phyloP scores from a whole-genome alignment of 2,888 invertebrate genomes.

The Drosophila colorata region DNA sequence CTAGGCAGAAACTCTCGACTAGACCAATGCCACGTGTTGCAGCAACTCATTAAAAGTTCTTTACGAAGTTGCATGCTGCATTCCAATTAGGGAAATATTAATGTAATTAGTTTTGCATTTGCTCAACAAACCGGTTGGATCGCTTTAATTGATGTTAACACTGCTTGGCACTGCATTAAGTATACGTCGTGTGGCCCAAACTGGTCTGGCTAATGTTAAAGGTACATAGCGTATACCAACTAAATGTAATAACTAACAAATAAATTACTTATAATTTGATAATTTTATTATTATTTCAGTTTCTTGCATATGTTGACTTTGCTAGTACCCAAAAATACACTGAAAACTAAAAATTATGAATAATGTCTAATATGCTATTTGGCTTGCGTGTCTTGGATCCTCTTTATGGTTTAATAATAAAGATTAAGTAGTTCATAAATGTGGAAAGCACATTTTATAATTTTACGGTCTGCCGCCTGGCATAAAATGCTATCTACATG shows the following conservation, averaged over 20 bases:
- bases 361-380: neutral
- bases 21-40: neutral
- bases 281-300: neutral
- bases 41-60: slow-evolving; percentile 16
- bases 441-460: slow-evolving; percentile 13
- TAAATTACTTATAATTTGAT: neutral
- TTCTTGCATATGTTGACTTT: neutral
- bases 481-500: neutral
- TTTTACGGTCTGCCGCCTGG: slow-evolving; percentile 42
- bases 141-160: slow-evolving; percentile 9
- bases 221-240: neutral
- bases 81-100: slow-evolving; percentile 28
- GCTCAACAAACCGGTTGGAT: slow-evolving; percentile 50
- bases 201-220: slow-evolving; percentile 24
- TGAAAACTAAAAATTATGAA: neutral
- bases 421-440: slow-evolving; percentile 16
- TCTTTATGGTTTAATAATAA: slow-evolving; percentile 16
- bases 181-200: slow-evolving; percentile 45
- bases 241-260: neutral
- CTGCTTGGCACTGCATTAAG: slow-evolving; percentile 34
- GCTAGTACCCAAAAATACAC: neutral
- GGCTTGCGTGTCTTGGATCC: neutral
- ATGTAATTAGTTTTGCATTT: slow-evolving; percentile 21
- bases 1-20: neutral
- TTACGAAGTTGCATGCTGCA: slow-evolving; percentile 14